Evolutionary conservation across 2,797 vertebrate species (phyloP).

Genomic region (Etheostoma nigrum): DNA sequence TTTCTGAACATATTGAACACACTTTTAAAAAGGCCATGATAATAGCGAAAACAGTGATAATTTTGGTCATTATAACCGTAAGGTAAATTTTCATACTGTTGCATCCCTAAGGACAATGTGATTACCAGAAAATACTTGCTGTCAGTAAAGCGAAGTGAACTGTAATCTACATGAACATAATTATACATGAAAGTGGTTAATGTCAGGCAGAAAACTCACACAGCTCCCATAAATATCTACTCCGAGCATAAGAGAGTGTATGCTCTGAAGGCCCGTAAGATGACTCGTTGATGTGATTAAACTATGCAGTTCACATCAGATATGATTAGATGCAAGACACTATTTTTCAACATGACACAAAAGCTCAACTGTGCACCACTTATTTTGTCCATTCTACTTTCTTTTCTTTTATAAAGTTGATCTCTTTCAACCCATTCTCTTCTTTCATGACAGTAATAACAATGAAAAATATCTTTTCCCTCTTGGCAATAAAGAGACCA

Average conservation of each 20-base stretch:
- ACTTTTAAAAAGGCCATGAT: too few relatives aligned
- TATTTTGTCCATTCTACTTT: background rate
- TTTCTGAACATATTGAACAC: too few relatives aligned
- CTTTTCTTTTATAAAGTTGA: slow-evolving; percentile 39
- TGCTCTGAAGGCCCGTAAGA: background rate
- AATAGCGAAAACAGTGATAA: too few relatives aligned
- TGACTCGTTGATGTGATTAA: slow-evolving; percentile 23
- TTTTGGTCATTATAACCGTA: too few relatives aligned
- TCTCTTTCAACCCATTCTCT: slow-evolving; percentile 37
- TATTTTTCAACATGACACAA: slow-evolving; percentile 13
- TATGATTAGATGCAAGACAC: slow-evolving; percentile 11
- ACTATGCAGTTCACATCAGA: slow-evolving; percentile 13
- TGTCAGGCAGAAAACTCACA: background rate
- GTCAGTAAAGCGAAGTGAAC: background rate
- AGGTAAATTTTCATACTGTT: too few relatives aligned
- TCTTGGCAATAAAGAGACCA: slow-evolving; percentile 58
- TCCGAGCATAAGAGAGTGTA: background rate
- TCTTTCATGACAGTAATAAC: slow-evolving; percentile 57
- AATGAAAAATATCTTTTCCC: slow-evolving; percentile 59
- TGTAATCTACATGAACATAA: background rate
- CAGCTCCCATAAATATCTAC: background rate
- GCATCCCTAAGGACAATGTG: background rate
- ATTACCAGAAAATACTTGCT: background rate
- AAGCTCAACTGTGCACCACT: slow-evolving; percentile 17
- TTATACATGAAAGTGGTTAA: background rate